Percentiles rank a stretch among this genome's conserved stretches.
phyloP scores from a whole-genome alignment of 2,888 invertebrate genomes.

The Meteorus cinctellus region DNA sequence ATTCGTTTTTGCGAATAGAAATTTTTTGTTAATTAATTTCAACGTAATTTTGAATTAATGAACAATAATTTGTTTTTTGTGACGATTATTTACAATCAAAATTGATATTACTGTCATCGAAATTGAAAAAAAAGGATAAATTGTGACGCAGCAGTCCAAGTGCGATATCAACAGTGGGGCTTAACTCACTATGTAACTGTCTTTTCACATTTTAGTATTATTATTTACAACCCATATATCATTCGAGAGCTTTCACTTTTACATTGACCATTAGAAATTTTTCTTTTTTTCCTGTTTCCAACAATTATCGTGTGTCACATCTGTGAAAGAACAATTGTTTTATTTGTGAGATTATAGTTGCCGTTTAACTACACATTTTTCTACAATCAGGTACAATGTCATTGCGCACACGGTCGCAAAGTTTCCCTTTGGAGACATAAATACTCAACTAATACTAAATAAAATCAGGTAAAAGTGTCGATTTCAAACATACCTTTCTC shows the following conservation, averaged over 20 bases:
- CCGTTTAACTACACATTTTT: background rate
- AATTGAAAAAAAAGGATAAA: no score
- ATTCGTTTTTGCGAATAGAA: no score
- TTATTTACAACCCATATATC: constrained; percentile 1
- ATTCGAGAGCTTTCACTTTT: background rate
- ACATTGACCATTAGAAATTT: background rate
- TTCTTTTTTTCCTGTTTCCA: background rate
- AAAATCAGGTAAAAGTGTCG: background rate
- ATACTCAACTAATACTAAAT: background rate
- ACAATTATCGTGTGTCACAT: background rate
- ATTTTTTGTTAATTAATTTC: no score
- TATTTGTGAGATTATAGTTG: background rate
- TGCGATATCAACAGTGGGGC: no score
- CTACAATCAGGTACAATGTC: background rate
- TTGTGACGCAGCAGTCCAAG: no score
- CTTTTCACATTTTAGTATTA: background rate
- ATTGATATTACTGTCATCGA: no score
- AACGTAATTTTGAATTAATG: no score
- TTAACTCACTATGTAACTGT: no score
- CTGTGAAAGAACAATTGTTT: background rate
- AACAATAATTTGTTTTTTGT: no score
- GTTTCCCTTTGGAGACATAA: no score
- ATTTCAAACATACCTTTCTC: background rate
- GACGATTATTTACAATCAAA: no score
- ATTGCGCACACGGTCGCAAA: background rate